These are phyloP conservation scores for Eristalinus aeneus DNA, from an alignment of 2,888 invertebrate species.

Conservation along the genomic window DNA sequence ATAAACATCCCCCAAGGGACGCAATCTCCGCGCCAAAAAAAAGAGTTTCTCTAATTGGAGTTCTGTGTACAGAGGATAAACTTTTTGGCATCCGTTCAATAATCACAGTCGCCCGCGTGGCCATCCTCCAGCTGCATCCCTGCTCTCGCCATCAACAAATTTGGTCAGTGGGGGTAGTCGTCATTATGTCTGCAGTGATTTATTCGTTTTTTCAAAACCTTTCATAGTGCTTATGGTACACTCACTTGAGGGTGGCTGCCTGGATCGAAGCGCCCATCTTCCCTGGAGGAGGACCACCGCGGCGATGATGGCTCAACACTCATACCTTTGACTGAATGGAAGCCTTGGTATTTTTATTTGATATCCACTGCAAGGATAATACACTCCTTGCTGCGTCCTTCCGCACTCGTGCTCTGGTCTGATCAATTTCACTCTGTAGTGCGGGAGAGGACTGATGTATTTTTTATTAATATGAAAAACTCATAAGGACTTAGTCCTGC, in stretches of 20 bases:
- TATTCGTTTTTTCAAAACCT: constrained; percentile 21
- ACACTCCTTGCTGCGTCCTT: background rate
- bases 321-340: background rate
- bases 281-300: no score
- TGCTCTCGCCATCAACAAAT: background rate
- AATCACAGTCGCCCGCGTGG: constrained; percentile 25
- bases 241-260: constrained; percentile 28
- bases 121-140: background rate
- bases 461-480: constrained; percentile 34
- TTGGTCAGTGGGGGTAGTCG: background rate
- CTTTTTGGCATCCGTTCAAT: constrained; percentile 41
- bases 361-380: constrained; percentile 37
- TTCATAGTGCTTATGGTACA: constrained; percentile 38
- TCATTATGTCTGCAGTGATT: constrained; percentile 24
- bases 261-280: background rate
- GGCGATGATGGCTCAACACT: no score
- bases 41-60: constrained; percentile 26
- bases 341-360: constrained; percentile 13
- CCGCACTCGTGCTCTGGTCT: background rate
- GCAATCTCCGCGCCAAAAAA: background rate
- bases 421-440: constrained; percentile 55
- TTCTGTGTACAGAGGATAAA: constrained; percentile 11
- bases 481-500: constrained; percentile 17
- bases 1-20: background rate
- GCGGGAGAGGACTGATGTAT: background rate